Evolutionary conservation across 2,797 vertebrate genomes (phyloP).

Genomic region (Ateles fusciceps): DNA sequence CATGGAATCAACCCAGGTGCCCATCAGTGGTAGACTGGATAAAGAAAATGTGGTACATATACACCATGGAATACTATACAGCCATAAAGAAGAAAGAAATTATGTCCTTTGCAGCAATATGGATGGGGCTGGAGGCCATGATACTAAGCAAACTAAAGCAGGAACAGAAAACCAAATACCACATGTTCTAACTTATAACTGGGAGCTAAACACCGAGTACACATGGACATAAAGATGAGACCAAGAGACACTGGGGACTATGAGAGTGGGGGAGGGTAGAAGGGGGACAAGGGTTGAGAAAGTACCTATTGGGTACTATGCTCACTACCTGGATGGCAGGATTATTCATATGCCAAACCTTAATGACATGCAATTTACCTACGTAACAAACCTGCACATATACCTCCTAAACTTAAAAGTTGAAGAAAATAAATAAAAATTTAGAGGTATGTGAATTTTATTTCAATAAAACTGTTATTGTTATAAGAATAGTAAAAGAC

Average conservation of each 20-base stretch:
- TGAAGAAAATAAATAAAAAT: neutral
- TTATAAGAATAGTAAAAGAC: neutral
- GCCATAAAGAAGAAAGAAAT: neutral
- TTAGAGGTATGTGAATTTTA: neutral
- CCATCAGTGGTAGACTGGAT: neutral
- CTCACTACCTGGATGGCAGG: neutral
- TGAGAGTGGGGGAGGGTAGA: neutral
- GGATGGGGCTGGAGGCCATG: neutral
- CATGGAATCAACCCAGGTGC: neutral
- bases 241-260: neutral
- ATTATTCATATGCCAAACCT: neutral
- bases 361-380: neutral
- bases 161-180: neutral
- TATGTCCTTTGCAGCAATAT: neutral
- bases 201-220: neutral
- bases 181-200: neutral
- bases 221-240: neutral
- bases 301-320: neutral
- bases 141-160: neutral
- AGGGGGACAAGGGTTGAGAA: neutral
- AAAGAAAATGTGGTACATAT: neutral
- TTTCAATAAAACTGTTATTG: neutral
- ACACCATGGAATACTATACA: neutral
- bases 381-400: neutral
- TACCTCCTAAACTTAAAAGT: neutral